Conservation (phyloP, 2,888 invertebrate genomes). For the Malthinus flaveolus region DNA sequence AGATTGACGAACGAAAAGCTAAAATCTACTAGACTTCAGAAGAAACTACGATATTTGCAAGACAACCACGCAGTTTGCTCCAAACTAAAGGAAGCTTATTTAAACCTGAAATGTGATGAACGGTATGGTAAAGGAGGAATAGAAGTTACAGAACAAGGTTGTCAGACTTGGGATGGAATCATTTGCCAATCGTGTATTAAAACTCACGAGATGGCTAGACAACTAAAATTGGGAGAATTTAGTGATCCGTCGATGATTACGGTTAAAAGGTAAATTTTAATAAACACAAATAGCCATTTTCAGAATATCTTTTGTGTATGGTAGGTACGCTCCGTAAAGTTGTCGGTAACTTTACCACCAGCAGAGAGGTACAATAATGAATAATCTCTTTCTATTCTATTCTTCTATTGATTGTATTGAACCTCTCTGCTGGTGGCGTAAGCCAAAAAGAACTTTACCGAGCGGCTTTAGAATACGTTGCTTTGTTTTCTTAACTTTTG, state of each 20-base stretch:
- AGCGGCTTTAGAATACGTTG: too few species aligned
- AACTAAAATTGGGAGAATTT: conserved; percentile 2
- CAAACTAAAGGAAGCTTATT: conserved; percentile 45
- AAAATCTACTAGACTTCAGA: conserved; percentile 41
- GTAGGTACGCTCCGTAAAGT: too few species aligned
- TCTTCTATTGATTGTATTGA: too few species aligned
- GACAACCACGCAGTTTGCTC: conserved; percentile 47
- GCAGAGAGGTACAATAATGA: too few species aligned
- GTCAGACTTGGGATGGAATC: conserved; percentile 41
- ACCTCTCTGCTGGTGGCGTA: too few species aligned
- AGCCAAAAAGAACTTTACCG: too few species aligned
- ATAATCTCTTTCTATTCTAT: too few species aligned
- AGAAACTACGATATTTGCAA: conserved; percentile 46
- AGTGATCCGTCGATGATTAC: not conserved
- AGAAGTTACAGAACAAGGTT: conserved; percentile 43
- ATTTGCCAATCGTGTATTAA: conserved; percentile 12
- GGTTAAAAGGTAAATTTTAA: conserved; percentile 14
- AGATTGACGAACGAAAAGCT: conserved; percentile 41
- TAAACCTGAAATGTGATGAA: conserved; percentile 47
- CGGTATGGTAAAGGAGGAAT: conserved; percentile 41
- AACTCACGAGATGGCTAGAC: conserved; percentile 8
- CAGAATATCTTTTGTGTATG: too few species aligned
- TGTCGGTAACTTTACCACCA: too few species aligned
- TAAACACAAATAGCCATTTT: not conserved
- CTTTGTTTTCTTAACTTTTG: too few species aligned